A percentile compares a stretch with the other conserved stretches of the same genome.
phyloP scores from a whole-genome alignment of 2,113 vertebrate genomes.

The Lampris megalopsis region DNA sequence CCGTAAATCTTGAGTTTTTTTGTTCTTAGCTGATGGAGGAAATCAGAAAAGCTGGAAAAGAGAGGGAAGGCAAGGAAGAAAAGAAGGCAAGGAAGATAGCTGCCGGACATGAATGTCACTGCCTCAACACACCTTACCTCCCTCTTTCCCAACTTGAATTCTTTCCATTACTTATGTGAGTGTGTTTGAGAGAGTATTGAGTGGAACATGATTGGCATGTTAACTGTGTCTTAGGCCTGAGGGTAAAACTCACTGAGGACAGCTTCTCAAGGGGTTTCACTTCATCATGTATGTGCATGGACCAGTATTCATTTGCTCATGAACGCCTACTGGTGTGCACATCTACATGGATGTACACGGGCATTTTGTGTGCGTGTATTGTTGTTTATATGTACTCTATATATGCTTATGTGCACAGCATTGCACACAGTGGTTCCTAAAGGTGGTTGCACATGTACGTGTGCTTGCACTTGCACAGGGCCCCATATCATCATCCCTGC shows the following conservation, averaged over 20 bases:
- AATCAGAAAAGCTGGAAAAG: neutral
- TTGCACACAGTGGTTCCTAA: too few species aligned
- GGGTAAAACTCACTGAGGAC: conserved; percentile 36
- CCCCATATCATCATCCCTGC: conserved; percentile 68
- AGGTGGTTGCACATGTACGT: neutral
- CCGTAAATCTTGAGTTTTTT: too few species aligned
- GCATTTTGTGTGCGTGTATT: neutral
- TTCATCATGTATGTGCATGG: conserved; percentile 17
- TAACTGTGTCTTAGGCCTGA: conserved; percentile 42
- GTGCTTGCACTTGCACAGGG: conserved; percentile 50
- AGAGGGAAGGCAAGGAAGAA: neutral
- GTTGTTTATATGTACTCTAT: neutral
- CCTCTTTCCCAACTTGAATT: conserved; percentile 11
- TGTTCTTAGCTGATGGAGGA: too few species aligned
- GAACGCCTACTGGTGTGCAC: neutral
- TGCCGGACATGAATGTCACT: conserved; percentile 26
- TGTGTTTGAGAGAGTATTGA: conserved; percentile 47
- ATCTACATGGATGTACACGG: conserved; percentile 1
- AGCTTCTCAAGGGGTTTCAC: conserved; percentile 18
- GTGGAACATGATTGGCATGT: conserved; percentile 40
- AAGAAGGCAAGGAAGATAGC: neutral
- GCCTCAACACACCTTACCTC: neutral
- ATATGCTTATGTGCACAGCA: too few species aligned
- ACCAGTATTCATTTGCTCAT: conserved; percentile 2
- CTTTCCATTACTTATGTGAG: conserved; percentile 45